These are phyloP conservation scores for Zootermopsis nevadensis DNA, from an alignment of 2,888 invertebrate genomes.

Conservation along the genomic window DNA sequence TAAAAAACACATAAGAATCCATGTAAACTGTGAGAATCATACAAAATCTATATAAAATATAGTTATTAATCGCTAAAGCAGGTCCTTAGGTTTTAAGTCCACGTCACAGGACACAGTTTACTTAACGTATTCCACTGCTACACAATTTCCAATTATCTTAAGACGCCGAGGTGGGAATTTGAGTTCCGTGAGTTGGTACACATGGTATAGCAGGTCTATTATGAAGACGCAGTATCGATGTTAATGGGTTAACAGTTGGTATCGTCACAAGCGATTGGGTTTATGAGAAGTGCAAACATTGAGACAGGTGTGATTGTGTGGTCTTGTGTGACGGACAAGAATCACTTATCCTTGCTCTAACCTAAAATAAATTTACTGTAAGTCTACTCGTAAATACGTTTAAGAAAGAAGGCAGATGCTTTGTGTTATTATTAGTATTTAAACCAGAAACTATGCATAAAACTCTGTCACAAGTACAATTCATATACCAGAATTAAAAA, in stretches of 20 bases:
- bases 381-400: not conserved
- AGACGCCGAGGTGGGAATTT: not conserved
- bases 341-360: not conserved
- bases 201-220: conserved; percentile 7
- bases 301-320: conserved; percentile 3
- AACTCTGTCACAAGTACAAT: too few relatives aligned
- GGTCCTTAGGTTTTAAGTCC: not conserved
- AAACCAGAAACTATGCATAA: too few relatives aligned
- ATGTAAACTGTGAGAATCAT: too few relatives aligned
- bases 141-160: not conserved
- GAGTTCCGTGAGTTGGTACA: not conserved
- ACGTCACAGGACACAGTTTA: not conserved
- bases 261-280: not conserved
- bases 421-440: too few relatives aligned
- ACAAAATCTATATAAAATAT: too few relatives aligned
- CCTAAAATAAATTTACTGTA: not conserved
- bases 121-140: not conserved
- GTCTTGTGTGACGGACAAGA: not conserved
- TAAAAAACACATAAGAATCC: too few relatives aligned
- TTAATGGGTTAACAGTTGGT: conserved; percentile 47
- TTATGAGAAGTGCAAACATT: not conserved
- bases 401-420: not conserved
- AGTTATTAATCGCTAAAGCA: too few relatives aligned
- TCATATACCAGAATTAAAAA: too few relatives aligned
- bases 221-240: conserved; percentile 31